Evolutionary conservation across 2,113 vertebrate species (phyloP), one percentile per base, ranked within the genome.

Genomic region (Ictalurus furcatus): DNA sequence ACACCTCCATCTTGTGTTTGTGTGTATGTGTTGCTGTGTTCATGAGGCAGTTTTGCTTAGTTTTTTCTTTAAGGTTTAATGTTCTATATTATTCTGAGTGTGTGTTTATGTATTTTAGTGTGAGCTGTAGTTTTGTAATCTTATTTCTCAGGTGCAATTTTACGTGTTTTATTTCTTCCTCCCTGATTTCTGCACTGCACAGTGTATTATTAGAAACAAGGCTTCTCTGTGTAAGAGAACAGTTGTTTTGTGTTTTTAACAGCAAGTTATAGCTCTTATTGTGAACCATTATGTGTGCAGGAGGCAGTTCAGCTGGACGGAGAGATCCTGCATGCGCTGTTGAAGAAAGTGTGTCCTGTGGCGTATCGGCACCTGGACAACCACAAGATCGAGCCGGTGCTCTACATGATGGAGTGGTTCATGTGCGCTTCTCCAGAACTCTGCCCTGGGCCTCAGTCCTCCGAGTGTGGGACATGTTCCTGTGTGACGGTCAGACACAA

Each of bases 361-460:
- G 96, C 98, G 56, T 96, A 97, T 94, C 97, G 97, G 87, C 98
- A 99, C 93, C 96, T 99, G 90, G 97, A 97, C 94, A 98, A 97
- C 92, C 97, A 99, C 94, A 99, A 99, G 95, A 98, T 99, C 0
- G 98, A 99, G 88, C 98, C 98, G 6, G 96, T 99, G 94, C 97
- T 99, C 48, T 99, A 99, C 96, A 99, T 99, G 98, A 99, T 98
- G 0, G 98, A 99, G 91, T 99, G 98, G 98, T 99, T 99, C 93
- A 99, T 99, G 98, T 99, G 98, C 14, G 98, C 97, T 99, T 99
- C 93, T 98, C 98, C 90, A 96, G 98, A 88, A 99, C 98, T 0
- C 95, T 99, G 91, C 98, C 98, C 87, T 99, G 98, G 98, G 97
- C 97, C 48, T 98, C 98, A 0, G 98, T 99, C 91, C 95, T 99